These are phyloP conservation scores for Mamestra configurata DNA, from an alignment of 1,140 invertebrate genomes.

Conservation along the genomic window DNA sequence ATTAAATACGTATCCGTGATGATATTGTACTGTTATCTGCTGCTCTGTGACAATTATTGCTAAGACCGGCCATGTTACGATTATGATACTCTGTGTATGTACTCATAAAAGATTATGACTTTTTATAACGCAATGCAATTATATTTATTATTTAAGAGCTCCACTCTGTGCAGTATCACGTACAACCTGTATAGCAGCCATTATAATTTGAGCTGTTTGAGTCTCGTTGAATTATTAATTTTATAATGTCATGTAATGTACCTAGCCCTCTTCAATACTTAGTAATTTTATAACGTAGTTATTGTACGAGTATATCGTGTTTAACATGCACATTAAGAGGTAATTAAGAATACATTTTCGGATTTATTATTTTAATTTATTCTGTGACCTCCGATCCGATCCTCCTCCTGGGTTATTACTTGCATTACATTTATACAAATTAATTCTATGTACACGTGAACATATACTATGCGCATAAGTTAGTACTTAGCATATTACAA, in stretches of 20 bases:
- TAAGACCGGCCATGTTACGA: slow-evolving; percentile 27
- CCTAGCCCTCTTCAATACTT: slow-evolving; percentile 12
- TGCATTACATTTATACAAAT: slow-evolving; percentile 4
- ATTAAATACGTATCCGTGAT: slow-evolving; percentile 40
- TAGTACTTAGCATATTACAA: slow-evolving; percentile 18
- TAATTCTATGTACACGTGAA: slow-evolving; percentile 1
- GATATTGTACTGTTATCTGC: slow-evolving; percentile 40
- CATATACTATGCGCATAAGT: neutral
- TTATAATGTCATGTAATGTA: slow-evolving; percentile 23
- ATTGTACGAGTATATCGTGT: neutral
- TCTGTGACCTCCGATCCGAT: slow-evolving; percentile 24
- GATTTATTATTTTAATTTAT: slow-evolving; percentile 24
- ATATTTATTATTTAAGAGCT: slow-evolving; percentile 41
- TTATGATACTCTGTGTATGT: neutral
- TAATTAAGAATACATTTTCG: slow-evolving; percentile 41
- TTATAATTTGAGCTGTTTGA: slow-evolving; percentile 11
- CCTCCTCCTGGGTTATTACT: neutral
- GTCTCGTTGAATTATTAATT: neutral
- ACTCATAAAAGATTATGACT: slow-evolving; percentile 36
- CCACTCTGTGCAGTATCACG: neutral
- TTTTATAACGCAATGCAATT: slow-evolving; percentile 39
- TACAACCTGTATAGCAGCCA: slow-evolving; percentile 4
- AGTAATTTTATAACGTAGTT: slow-evolving; percentile 32
- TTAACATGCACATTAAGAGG: slow-evolving; percentile 8
- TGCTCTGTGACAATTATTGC: slow-evolving; percentile 23